phyloP scores from a whole-genome alignment of 1,140 invertebrate species.

The Heliconius himera region DNA sequence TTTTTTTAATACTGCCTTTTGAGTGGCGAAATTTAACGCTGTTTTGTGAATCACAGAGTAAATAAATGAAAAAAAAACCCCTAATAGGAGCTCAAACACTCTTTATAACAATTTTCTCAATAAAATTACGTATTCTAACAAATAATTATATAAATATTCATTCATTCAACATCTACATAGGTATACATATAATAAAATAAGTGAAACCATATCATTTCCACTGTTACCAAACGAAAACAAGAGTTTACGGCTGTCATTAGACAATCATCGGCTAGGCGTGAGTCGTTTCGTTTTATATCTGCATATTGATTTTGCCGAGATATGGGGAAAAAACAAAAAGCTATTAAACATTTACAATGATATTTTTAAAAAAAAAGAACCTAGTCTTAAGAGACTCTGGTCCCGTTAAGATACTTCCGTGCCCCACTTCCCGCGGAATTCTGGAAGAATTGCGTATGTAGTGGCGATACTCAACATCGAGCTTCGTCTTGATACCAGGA shows the following conservation, averaged over 20 bases:
- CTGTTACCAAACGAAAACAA: slow-evolving; percentile 31
- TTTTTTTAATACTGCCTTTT: no score
- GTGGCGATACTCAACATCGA: no score
- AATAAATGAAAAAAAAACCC: no score
- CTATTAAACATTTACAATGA: no score
- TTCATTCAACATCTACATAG: background rate
- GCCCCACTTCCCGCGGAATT: no score
- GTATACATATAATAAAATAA: background rate
- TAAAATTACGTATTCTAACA: background rate
- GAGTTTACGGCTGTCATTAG: slow-evolving; percentile 20
- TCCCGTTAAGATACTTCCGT: no score
- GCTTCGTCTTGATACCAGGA: no score
- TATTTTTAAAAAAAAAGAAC: no score
- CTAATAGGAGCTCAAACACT: background rate
- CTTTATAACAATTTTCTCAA: background rate
- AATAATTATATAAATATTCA: background rate
- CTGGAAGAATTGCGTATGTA: no score
- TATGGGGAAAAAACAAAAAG: background rate
- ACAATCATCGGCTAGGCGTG: slow-evolving; percentile 2
- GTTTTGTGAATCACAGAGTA: no score
- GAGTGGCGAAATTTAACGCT: no score
- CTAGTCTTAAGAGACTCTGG: no score
- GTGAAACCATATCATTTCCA: background rate
- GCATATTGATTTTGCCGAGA: background rate
- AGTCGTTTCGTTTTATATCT: background rate